phyloP scores from a whole-genome alignment of 2,888 invertebrate genomes.

The Conops quadrifasciatus region DNA sequence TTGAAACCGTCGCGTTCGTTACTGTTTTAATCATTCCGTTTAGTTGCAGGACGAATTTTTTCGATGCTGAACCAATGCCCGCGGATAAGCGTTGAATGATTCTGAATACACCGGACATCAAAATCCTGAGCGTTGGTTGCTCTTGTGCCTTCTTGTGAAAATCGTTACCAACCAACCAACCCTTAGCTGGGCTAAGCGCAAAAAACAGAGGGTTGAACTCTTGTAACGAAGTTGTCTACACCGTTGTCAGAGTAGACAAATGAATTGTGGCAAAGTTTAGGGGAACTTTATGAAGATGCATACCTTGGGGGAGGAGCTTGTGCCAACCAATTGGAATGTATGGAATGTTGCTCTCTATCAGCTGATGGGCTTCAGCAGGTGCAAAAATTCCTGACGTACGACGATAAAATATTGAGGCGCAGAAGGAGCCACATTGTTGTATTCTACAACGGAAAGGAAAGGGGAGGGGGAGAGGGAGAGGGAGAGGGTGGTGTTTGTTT shows the following conservation, averaged over 20 bases:
- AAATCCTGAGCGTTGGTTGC: not conserved
- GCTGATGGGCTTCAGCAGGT: not conserved
- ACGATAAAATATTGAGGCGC: no score
- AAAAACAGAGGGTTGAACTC: slow-evolving; percentile 21
- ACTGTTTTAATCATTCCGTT: no score
- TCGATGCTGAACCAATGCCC: not conserved
- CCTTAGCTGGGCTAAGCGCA: not conserved
- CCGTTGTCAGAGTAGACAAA: not conserved
- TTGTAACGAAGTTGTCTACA: no score
- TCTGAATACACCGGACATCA: not conserved
- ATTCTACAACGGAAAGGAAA: no score
- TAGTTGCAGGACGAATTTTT: not conserved
- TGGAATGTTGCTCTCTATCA: slow-evolving; percentile 33
- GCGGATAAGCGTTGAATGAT: not conserved
- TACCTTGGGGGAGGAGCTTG: slow-evolving; percentile 25
- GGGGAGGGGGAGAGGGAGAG: no score
- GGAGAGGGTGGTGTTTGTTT: no score
- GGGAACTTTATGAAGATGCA: slow-evolving; percentile 6
- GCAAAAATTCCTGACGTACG: no score
- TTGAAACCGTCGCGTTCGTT: no score
- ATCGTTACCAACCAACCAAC: not conserved
- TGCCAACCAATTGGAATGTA: slow-evolving; percentile 31
- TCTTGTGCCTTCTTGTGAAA: not conserved
- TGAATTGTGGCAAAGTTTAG: slow-evolving; percentile 38
- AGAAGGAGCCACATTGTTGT: no score